A percentile compares a stretch with the other conserved stretches of the same genome.
These are phyloP conservation scores for Papilio dardanus DNA, from an alignment of 1,140 invertebrate genomes.

Conservation along the genomic window DNA sequence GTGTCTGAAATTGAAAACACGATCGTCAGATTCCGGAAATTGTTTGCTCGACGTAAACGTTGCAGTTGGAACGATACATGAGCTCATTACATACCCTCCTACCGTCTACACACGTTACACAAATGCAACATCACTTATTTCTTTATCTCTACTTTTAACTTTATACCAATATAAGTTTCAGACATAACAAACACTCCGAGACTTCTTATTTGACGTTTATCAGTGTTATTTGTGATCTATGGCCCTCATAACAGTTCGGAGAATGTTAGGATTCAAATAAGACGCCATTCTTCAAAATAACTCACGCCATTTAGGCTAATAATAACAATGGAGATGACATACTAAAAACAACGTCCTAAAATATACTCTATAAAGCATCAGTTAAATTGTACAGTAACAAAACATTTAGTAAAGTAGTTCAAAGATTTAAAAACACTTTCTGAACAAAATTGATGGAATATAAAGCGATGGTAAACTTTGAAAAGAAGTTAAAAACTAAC, in stretches of 20 bases:
- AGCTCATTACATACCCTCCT: conserved; percentile 6
- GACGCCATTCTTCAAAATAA: too few species aligned
- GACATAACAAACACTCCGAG: too few species aligned
- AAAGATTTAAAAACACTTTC: background rate
- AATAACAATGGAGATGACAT: too few species aligned
- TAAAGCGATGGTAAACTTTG: background rate
- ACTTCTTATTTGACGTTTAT: too few species aligned
- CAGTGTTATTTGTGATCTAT: too few species aligned
- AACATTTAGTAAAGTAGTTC: background rate
- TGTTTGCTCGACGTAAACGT: conserved; percentile 22
- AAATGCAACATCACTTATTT: background rate
- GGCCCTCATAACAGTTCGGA: too few species aligned
- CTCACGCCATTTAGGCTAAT: too few species aligned
- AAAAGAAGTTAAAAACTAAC: background rate
- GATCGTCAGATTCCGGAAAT: conserved; percentile 22
- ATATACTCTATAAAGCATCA: too few species aligned
- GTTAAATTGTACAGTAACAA: too few species aligned
- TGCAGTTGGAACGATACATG: conserved; percentile 20
- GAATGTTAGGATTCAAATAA: too few species aligned
- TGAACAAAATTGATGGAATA: background rate
- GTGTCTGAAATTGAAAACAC: conserved; percentile 21
- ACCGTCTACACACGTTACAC: background rate
- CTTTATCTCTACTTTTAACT: background rate
- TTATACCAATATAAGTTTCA: too few species aligned
- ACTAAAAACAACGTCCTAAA: too few species aligned